Base-by-base conservation (phyloP, 2,113 vertebrate genomes). In the Nematolebias whitei region DNA sequence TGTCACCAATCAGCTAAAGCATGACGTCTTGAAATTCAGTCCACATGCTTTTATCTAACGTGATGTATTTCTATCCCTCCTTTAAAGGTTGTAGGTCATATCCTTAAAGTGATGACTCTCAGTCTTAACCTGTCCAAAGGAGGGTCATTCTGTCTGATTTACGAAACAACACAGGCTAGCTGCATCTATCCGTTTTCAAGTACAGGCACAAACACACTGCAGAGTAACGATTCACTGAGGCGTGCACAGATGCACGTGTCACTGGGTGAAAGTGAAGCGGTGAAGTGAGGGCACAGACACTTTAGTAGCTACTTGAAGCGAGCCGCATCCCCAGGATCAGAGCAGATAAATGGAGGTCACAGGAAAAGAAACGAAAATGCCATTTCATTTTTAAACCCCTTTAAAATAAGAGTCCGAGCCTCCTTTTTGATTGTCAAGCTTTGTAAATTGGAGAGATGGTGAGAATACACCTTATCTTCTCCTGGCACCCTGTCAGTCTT, bases 381-480 rank as follows among this genome's bases (percentile, higher is more conserved):
- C 38, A 74, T 67, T 85, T 77, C 66, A 74, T 80, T 87, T 78
- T 82, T 73, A 86, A 86, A 79, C 80, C 52, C 32, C 76, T 80
- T 81, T 66, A 83, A 82, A 68, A 80, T 62, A 78, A 82, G 58
- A 84, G 51, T 61, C 39, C 0, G 23, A 41, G 68, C 58, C 43
- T 63, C 11, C 62, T 58, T 10, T 85, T 78, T 87, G 73, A 79
- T 71, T 84, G 70, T 71, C 57, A 59, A 63, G 76, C 74, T 44
- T 80, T 77, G 54, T 71, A 85, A 84, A 83, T 85, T 85, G 84
- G 62, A 82, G 62, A 68, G 71, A 83, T 83, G 74, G 67, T 38
- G 65, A 86, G 77, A 88, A 84, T 75, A 66, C 44, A 57, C 71
- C 90, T 85, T 87, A 89, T 90, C 88, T 82, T 77, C 66, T 52